Evolutionary conservation across 2,113 vertebrate genomes (phyloP).

Genomic region (Ahaetulla prasina): DNA sequence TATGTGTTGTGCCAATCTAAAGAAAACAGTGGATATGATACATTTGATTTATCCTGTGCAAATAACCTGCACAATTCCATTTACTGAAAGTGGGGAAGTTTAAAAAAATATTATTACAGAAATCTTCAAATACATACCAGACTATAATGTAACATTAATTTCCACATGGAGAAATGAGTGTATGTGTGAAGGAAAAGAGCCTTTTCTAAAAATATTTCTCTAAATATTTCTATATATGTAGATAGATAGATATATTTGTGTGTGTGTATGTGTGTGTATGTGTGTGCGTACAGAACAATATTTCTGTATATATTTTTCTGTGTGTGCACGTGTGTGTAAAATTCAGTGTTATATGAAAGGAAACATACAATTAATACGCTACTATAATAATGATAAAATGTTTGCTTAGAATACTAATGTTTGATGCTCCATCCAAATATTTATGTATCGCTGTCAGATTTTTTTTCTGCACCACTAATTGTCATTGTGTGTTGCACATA

Average conservation of each 20-base stretch:
- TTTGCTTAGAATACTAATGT: not conserved
- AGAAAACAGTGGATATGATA: slow-evolving; percentile 68
- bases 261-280: not conserved
- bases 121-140: slow-evolving; percentile 71
- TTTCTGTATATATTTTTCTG: slow-evolving; percentile 22
- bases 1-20: slow-evolving; percentile 71
- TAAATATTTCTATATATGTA: not conserved
- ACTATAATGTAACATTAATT: slow-evolving; percentile 58
- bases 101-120: slow-evolving; percentile 44
- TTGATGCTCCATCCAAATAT: not conserved
- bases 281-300: slow-evolving; percentile 21
- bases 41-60: slow-evolving; percentile 78
- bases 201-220: slow-evolving; percentile 63
- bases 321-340: not conserved
- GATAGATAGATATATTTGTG: not conserved
- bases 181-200: slow-evolving; percentile 63
- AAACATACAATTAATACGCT: slow-evolving; percentile 1
- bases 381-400: not conserved
- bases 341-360: not conserved
- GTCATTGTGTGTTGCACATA: not conserved
- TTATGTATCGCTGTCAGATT: not conserved
- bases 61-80: slow-evolving; percentile 67
- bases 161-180: slow-evolving; percentile 59
- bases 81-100: slow-evolving; percentile 43
- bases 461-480: not conserved